A percentile compares a stretch with the other conserved stretches of the same genome.
These are phyloP conservation scores for Dendronephthya gigantea DNA, from an alignment of 64 coral and sea anemone species.

Conservation along the genomic window DNA sequence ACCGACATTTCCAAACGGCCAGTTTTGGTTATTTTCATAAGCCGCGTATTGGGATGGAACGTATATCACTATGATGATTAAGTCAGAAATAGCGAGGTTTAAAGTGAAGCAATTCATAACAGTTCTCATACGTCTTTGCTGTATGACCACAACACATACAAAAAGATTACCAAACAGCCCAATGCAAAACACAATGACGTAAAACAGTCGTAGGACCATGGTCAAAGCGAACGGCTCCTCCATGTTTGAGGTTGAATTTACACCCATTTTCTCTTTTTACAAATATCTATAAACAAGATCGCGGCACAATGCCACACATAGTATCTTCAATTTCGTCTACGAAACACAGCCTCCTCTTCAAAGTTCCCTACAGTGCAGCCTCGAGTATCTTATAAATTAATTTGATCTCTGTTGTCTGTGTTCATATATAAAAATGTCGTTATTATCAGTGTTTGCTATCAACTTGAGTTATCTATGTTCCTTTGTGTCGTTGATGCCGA, in stretches of 20 bases:
- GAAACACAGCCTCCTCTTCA: neutral
- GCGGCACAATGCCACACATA: neutral
- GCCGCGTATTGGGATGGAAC: constrained; percentile 86
- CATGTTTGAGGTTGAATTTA: neutral
- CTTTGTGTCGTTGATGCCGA: neutral
- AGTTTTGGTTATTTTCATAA: constrained; percentile 83
- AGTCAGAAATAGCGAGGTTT: constrained; percentile 67
- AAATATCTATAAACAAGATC: neutral
- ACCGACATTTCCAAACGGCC: constrained; percentile 73
- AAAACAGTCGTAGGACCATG: constrained; percentile 63
- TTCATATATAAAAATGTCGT: neutral
- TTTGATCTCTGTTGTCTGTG: neutral
- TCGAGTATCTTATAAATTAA: neutral
- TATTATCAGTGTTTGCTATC: neutral
- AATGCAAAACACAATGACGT: constrained; percentile 51
- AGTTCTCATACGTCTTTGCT: constrained; percentile 54
- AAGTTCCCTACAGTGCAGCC: neutral
- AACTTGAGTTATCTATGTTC: neutral
- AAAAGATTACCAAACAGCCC: constrained; percentile 63
- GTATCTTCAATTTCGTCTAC: neutral
- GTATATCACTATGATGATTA: constrained; percentile 64
- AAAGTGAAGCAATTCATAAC: constrained; percentile 82
- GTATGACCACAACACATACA: constrained; percentile 58
- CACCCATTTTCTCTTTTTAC: neutral
- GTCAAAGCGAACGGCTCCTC: constrained; percentile 47